These are phyloP conservation scores for Rhysida immarginata DNA, from an alignment of 1,140 invertebrate genomes.

Conservation along the genomic window DNA sequence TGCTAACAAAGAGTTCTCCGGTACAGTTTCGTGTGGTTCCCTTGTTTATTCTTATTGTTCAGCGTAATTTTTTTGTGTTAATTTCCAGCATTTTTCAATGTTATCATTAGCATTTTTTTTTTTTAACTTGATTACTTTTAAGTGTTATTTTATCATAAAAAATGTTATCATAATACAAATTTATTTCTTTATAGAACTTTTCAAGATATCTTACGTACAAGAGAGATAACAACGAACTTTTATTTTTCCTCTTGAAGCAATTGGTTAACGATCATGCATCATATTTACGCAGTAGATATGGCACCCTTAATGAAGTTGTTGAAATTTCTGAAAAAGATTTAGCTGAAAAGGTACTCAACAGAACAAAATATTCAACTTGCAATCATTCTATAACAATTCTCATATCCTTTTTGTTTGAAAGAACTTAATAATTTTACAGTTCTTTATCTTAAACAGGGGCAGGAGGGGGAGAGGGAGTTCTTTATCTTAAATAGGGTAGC, in stretches of 20 bases:
- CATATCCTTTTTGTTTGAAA: not conserved
- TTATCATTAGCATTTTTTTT: too few relatives aligned
- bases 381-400: not conserved
- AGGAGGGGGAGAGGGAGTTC: too few relatives aligned
- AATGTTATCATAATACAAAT: too few relatives aligned
- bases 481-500: too few relatives aligned
- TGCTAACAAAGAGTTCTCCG: too few relatives aligned
- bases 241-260: constrained; percentile 90
- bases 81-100: too few relatives aligned
- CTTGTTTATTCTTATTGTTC: too few relatives aligned
- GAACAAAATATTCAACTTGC: not conserved
- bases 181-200: constrained; percentile 55
- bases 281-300: constrained; percentile 68
- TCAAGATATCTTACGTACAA: constrained; percentile 84
- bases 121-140: too few relatives aligned
- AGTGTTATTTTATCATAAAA: too few relatives aligned
- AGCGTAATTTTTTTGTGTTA: too few relatives aligned
- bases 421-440: not conserved
- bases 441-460: not conserved
- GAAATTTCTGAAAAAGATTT: constrained; percentile 87
- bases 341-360: constrained; percentile 50
- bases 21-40: too few relatives aligned
- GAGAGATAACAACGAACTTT: constrained; percentile 87
- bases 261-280: constrained; percentile 77
- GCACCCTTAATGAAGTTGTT: constrained; percentile 47